Evolutionary conservation across 2,888 invertebrate genomes (phyloP).

Genomic region (Cephus sareptanus): DNA sequence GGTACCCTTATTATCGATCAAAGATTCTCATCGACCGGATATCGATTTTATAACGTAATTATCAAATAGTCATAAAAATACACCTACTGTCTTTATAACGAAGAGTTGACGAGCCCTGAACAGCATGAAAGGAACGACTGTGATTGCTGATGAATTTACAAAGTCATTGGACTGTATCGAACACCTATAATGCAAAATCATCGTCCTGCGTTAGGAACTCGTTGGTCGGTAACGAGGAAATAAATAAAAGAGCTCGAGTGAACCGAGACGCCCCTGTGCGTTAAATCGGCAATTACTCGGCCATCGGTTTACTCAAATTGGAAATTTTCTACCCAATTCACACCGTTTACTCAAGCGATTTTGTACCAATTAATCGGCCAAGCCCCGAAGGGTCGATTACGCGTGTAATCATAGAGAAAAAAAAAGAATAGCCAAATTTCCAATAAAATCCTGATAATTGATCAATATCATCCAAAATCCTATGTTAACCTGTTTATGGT

Average conservation of each 20-base stretch:
- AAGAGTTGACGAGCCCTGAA: neutral
- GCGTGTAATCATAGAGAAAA: neutral
- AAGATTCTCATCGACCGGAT: neutral
- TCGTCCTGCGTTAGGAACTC: slow-evolving; percentile 27
- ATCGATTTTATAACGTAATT: neutral
- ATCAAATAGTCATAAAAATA: neutral
- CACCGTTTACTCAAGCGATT: slow-evolving; percentile 17
- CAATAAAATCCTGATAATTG: neutral
- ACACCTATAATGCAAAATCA: slow-evolving; percentile 52
- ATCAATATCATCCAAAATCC: neutral
- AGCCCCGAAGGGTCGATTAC: neutral
- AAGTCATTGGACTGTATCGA: slow-evolving; percentile 24
- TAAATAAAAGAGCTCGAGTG: slow-evolving; percentile 31
- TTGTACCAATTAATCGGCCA: slow-evolving; percentile 30
- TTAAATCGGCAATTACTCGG: slow-evolving; percentile 50
- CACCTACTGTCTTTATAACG: neutral
- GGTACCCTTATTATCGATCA: neutral
- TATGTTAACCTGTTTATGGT: neutral
- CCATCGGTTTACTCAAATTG: slow-evolving; percentile 39
- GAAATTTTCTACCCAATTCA: slow-evolving; percentile 53
- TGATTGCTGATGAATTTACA: neutral
- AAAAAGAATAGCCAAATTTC: neutral
- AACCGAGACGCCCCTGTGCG: slow-evolving; percentile 31
- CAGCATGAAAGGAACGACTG: neutral
- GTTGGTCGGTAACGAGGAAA: neutral